Evolutionary conservation across 2,888 invertebrate species (phyloP), one percentile per base, ranked within the genome.

Genomic region (Conops quadrifasciatus): DNA sequence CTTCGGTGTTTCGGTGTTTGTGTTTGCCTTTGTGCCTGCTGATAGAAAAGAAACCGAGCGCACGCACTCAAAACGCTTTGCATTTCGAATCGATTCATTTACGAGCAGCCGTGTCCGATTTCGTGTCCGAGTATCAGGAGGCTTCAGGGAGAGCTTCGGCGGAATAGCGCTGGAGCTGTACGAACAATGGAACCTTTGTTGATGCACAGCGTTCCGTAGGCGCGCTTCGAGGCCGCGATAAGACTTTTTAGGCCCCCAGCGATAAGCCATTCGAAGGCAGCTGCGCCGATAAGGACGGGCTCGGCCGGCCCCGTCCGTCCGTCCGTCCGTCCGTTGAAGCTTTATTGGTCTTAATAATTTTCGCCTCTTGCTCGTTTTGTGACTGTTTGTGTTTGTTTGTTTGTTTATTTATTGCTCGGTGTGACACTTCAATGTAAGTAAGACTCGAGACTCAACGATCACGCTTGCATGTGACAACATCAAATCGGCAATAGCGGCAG

Each of bases 381-480:
- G 3, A 49, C 3, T 59, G 1, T 36, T 59, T 15, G 15, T 59
- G 36, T 36, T 36, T 59, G 28, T 9, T 30, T 49, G 49, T 26
- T 59, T 59, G 30, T 59, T 59, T 59, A 36, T 36, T 36, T 36
- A 36, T 4, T 36, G 36, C 36, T 36, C 36, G 36, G 36, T 19
- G n/a, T 16, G 30, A 19, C 59, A 59, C 59, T 59, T 36, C 59
- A 59, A 59, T 36, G 19, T 19, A n/a, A n/a, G 36, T 24, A 28
- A 59, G 59, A 59, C 36, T 26, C 59, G 59, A 59, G 59, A 30
- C 30, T 36, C 26, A 16, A 19, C 30, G 30, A 28, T 59, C 59
- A 59, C 59, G 59, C 59, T n/a, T 59, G 59, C 36, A 59, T 59
- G 36, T 59, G 59, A 59, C 59, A 59, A 30, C 59, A 59, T 59